A percentile compares a stretch with the other conserved stretches of the same genome.
Conservation (phyloP, 2,888 invertebrate genomes). For the Orchesellides sinensis region DNA sequence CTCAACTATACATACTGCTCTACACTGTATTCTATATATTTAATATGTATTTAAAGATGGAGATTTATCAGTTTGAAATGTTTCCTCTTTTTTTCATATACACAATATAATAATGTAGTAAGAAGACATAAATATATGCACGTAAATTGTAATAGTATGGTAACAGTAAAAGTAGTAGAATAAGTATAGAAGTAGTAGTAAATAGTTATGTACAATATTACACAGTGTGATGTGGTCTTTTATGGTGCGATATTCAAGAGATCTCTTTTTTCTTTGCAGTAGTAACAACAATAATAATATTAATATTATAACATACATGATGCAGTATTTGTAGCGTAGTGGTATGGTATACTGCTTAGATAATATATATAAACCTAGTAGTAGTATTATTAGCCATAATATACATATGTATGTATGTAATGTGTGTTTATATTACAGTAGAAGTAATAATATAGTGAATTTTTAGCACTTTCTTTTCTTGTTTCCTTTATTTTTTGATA, state of each 20-base stretch:
- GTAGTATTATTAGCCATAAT: slow-evolving; percentile 10
- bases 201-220: slow-evolving; percentile 22
- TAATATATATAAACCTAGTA: not conserved
- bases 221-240: slow-evolving; percentile 59
- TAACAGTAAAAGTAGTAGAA: not conserved
- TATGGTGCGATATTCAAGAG: slow-evolving; percentile 64
- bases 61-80: slow-evolving; percentile 48
- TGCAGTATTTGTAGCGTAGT: not conserved
- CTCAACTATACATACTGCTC: not conserved
- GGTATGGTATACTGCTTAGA: not conserved
- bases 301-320: slow-evolving; percentile 21
- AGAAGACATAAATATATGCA: slow-evolving; percentile 16
- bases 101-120: slow-evolving; percentile 11
- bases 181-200: not conserved
- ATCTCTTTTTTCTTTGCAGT: slow-evolving; percentile 52
- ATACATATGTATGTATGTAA: slow-evolving; percentile 10
- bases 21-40: slow-evolving; percentile 10
- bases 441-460: slow-evolving; percentile 36
- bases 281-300: slow-evolving; percentile 23
- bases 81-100: slow-evolving; percentile 26
- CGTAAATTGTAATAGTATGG: slow-evolving; percentile 5
- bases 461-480: slow-evolving; percentile 43
- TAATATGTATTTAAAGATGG: slow-evolving; percentile 31
- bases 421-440: not conserved
- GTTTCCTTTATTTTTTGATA: slow-evolving; percentile 29